Base-by-base conservation (phyloP, 2,888 invertebrate species). In the Dermolepida albohirtum region DNA sequence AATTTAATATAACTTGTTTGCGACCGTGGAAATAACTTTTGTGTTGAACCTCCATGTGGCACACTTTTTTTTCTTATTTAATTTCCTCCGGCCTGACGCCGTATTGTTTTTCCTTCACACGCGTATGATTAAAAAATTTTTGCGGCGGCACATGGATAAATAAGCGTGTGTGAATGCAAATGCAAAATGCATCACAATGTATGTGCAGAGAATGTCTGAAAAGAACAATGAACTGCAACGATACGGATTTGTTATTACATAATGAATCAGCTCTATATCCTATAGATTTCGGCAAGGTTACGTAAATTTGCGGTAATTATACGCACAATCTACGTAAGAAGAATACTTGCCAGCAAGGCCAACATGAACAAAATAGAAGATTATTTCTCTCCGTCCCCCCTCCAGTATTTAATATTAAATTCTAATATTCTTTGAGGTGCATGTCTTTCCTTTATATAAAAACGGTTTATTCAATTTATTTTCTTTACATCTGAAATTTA, bases 221-320 rank as follows among this genome's bases (percentile, higher is more conserved):
- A 14, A 49, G 47, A 62, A 62, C 59, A 62, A 62, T 62, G 49
- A 43, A 44, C 59, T 27, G 59, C 59, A 59, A 27, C 44, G 44
- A 7, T 59, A 62, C 39, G 59, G 59, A 34, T 47, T 34, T 29
- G 59, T 2, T 39, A 34, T 47, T 49, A 49, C 47, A 34, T 34
- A 62, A 62, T 62, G 47, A 57, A 47, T 62, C 59, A 29, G n/a
- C 34, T 34, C n/a, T 10, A 62, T 62, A 62, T 62, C 59, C 59
- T 44, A 47, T 29, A 49, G 14, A 34, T 47, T 49, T 62, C 44
- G 47, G 47, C 12, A n/a, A 44, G 14, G 47, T 47, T 47, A 62
- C 16, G 47, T 47, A 49, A 62, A 27, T 10, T 47, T 39, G 29
- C 12, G 16, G 34, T 7, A 10, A 34, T 34, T 34, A 34, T 34